Evolutionary conservation across 2,113 vertebrate species (phyloP).

Genomic region (Melanocharis versteri): DNA sequence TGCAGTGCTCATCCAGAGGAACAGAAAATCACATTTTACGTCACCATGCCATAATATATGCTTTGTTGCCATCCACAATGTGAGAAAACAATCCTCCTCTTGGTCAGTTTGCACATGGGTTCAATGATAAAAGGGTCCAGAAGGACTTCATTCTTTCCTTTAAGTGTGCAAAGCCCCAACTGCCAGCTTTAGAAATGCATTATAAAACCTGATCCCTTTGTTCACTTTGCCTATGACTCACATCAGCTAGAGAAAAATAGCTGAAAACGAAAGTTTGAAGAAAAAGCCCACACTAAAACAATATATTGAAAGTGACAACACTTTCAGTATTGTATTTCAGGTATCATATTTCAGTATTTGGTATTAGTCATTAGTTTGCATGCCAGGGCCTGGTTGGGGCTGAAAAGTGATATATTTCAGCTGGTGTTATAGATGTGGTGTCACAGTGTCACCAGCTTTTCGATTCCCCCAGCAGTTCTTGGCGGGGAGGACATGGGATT

Average conservation of each 20-base stretch:
- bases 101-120: not conserved
- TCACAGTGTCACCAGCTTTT: not conserved
- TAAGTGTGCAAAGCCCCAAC: not conserved
- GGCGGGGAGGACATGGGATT: not conserved
- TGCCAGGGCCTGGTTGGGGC: not conserved
- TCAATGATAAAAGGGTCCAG: not conserved
- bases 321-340: not conserved
- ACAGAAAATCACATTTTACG: not conserved
- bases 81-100: not conserved
- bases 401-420: not conserved
- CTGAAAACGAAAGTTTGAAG: not conserved
- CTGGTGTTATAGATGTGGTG: not conserved
- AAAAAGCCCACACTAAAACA: not conserved
- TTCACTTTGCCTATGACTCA: slow-evolving; percentile 19
- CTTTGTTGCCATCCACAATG: not conserved
- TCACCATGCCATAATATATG: not conserved
- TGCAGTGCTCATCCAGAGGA: not conserved
- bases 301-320: not conserved
- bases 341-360: not conserved
- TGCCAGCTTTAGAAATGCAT: not conserved
- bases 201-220: not conserved
- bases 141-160: not conserved
- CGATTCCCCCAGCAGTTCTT: not conserved
- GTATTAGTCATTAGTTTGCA: not conserved
- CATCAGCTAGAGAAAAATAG: not conserved